phyloP scores from a whole-genome alignment of 2,113 vertebrate genomes.

The Cheilinus undulatus region DNA sequence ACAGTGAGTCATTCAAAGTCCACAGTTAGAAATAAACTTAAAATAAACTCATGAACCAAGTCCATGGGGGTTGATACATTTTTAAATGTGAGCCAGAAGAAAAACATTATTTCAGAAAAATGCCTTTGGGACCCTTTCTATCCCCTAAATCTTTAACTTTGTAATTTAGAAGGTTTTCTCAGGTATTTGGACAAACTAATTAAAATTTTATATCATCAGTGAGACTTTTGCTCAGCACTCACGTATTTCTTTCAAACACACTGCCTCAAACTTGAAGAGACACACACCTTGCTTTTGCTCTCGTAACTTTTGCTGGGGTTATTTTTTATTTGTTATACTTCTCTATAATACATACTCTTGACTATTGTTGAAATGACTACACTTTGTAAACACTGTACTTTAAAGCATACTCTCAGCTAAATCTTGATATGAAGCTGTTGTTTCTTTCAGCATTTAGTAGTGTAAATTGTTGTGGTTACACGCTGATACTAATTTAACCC shows the following conservation, averaged over 20 bases:
- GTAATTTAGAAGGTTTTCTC: conserved; percentile 24
- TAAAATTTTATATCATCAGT: conserved; percentile 22
- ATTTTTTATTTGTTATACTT: background rate
- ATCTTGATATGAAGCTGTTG: background rate
- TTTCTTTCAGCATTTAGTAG: background rate
- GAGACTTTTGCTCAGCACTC: conserved; percentile 3
- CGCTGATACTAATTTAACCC: background rate
- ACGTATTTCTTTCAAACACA: conserved; percentile 2
- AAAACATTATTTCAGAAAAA: conserved; percentile 31
- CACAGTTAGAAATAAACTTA: conserved; percentile 11
- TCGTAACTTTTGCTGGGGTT: background rate
- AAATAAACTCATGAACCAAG: conserved; percentile 26
- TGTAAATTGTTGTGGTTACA: background rate
- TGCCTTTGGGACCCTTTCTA: conserved; percentile 3
- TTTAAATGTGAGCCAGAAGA: conserved; percentile 25
- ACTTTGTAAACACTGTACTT: too few species aligned
- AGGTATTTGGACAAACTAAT: conserved; percentile 18
- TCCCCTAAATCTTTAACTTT: conserved; percentile 12
- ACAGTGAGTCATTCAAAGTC: conserved; percentile 10
- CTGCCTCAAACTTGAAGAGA: background rate
- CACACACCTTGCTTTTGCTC: background rate
- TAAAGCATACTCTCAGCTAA: background rate
- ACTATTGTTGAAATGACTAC: too few species aligned
- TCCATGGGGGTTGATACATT: conserved; percentile 29
- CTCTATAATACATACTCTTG: background rate